Percentiles rank a stretch among this genome's conserved stretches.
These are phyloP conservation scores for Neoniphon sammara DNA, from an alignment of 2,797 vertebrate species.

Conservation along the genomic window DNA sequence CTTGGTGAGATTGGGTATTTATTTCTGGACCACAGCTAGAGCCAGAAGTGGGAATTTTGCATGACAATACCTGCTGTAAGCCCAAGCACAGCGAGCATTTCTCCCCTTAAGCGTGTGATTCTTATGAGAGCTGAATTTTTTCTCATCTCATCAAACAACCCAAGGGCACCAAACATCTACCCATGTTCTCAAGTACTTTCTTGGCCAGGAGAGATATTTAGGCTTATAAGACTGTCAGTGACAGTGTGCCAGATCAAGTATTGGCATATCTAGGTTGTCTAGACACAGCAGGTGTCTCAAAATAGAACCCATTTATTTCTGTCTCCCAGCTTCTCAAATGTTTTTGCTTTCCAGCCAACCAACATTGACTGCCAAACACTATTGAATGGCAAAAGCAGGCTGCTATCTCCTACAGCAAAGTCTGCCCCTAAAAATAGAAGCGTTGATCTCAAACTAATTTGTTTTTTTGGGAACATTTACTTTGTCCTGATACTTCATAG, in stretches of 20 bases:
- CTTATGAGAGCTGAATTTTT: slow-evolving; percentile 22
- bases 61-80: slow-evolving; percentile 5
- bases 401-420: not conserved
- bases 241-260: slow-evolving; percentile 56
- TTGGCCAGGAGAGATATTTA: slow-evolving; percentile 39
- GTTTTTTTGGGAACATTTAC: not conserved
- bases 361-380: slow-evolving; percentile 32
- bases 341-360: slow-evolving; percentile 34
- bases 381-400: slow-evolving; percentile 8
- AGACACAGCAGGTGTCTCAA: slow-evolving; percentile 61
- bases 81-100: slow-evolving; percentile 18
- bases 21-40: slow-evolving; percentile 23
- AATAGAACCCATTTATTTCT: slow-evolving; percentile 67
- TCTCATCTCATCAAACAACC: slow-evolving; percentile 44
- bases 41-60: slow-evolving; percentile 26
- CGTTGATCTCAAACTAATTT: not conserved
- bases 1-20: slow-evolving; percentile 12
- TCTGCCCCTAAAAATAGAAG: not conserved
- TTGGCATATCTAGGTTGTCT: slow-evolving; percentile 62
- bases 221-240: slow-evolving; percentile 20
- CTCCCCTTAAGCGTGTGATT: slow-evolving; percentile 13
- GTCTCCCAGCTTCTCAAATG: slow-evolving; percentile 42
- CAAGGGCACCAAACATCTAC: slow-evolving; percentile 32
- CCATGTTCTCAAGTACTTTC: slow-evolving; percentile 18
- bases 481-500: not conserved